Conservation (phyloP, 2,113 vertebrate genomes). For the Leiothrix lutea region DNA sequence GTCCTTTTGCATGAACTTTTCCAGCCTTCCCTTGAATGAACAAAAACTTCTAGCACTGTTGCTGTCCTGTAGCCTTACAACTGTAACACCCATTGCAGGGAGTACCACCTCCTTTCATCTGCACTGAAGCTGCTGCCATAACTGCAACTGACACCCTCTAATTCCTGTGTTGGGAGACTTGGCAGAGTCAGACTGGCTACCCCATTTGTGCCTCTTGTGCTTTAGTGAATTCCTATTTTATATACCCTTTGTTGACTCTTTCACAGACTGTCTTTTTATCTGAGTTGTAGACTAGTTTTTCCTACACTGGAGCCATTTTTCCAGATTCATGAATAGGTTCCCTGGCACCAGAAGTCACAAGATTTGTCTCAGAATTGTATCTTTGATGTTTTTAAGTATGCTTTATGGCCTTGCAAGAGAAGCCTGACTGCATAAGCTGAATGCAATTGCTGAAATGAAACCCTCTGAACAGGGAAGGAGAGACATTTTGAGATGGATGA, state of each 20-base stretch:
- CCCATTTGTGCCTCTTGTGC: background rate
- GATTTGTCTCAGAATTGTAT: background rate
- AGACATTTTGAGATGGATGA: background rate
- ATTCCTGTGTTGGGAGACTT: background rate
- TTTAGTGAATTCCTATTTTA: background rate
- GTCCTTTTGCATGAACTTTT: background rate
- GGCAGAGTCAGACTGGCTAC: background rate
- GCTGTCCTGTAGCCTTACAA: background rate
- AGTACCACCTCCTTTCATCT: background rate
- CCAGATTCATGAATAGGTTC: background rate
- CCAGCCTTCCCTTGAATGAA: background rate
- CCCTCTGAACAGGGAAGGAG: background rate
- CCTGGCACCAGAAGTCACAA: background rate
- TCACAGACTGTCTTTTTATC: background rate
- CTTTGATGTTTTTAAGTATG: background rate
- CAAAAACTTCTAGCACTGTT: background rate
- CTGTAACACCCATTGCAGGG: background rate
- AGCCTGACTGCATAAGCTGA: background rate
- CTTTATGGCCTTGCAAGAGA: background rate
- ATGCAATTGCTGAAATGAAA: background rate
- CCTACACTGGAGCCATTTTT: background rate
- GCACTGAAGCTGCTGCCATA: background rate
- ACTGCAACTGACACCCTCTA: background rate
- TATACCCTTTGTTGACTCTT: background rate
- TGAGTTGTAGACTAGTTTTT: background rate